Evolutionary conservation across 2,797 vertebrate genomes (phyloP).

Genomic region (Helicolenus hilgendorfi): DNA sequence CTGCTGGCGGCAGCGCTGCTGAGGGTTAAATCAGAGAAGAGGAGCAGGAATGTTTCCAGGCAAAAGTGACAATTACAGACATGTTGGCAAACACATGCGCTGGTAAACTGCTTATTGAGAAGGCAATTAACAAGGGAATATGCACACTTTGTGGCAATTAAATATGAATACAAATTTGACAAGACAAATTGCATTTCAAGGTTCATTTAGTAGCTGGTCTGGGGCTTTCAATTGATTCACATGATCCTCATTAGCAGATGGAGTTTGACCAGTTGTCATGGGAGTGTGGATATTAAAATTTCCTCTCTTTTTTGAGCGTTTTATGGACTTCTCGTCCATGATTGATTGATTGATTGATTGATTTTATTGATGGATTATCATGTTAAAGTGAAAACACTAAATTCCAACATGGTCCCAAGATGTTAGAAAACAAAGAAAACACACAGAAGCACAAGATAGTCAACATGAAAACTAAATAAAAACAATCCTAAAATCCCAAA

Average conservation of each 20-base stretch:
- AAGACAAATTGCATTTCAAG: background rate
- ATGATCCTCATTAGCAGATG: background rate
- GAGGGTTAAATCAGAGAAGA: slow-evolving; percentile 48
- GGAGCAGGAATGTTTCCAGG: slow-evolving; percentile 39
- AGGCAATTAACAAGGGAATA: background rate
- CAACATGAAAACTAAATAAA: no score
- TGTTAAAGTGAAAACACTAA: no score
- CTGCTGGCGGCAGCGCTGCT: slow-evolving; percentile 32
- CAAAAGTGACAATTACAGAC: slow-evolving; percentile 53
- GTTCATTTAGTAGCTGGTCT: no score
- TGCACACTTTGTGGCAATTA: background rate
- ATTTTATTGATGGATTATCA: no score
- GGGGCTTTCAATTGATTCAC: background rate
- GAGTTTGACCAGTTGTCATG: background rate
- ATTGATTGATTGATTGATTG: no score
- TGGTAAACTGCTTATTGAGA: slow-evolving; percentile 17
- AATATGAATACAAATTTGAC: background rate
- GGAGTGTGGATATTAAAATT: background rate
- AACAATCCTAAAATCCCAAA: no score
- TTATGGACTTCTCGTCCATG: background rate
- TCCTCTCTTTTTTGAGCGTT: background rate
- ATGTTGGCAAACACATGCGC: slow-evolving; percentile 7
- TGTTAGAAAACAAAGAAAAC: no score
- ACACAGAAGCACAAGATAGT: no score
- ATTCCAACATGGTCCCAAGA: no score